Conservation (phyloP, 92 coral and sea anemone species). For the Siderastrea siderea region DNA sequence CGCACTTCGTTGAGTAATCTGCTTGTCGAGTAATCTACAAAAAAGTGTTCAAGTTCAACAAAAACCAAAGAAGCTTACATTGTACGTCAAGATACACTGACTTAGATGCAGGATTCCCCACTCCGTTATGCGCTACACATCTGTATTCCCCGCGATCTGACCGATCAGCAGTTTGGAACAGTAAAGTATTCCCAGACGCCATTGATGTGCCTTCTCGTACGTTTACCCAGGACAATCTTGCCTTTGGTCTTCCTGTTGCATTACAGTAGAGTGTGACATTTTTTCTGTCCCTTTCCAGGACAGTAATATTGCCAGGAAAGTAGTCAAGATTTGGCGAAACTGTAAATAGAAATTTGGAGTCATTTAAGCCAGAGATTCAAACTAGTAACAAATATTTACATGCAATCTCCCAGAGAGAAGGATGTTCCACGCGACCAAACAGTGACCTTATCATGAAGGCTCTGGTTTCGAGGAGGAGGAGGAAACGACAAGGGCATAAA, state of each 20-base stretch:
- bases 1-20: no score
- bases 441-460: no score
- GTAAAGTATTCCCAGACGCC: constrained; percentile 19
- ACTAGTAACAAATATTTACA: neutral
- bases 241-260: constrained; percentile 77
- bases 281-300: constrained; percentile 33
- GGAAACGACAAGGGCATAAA: no score
- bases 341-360: neutral
- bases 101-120: constrained; percentile 59
- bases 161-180: constrained; percentile 47
- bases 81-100: constrained; percentile 48
- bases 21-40: neutral
- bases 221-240: constrained; percentile 51
- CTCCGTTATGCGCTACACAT: constrained; percentile 77
- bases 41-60: neutral
- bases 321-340: constrained; percentile 53
- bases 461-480: no score
- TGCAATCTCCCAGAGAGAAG: neutral
- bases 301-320: constrained; percentile 46
- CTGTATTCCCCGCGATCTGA: constrained; percentile 69
- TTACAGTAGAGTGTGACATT: constrained; percentile 67
- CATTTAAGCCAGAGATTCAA: neutral
- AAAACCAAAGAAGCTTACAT: constrained; percentile 62
- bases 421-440: no score
- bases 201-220: constrained; percentile 7